Evolutionary conservation across 1,140 invertebrate species (phyloP).

Genomic region (Muscidifurax raptorellus): DNA sequence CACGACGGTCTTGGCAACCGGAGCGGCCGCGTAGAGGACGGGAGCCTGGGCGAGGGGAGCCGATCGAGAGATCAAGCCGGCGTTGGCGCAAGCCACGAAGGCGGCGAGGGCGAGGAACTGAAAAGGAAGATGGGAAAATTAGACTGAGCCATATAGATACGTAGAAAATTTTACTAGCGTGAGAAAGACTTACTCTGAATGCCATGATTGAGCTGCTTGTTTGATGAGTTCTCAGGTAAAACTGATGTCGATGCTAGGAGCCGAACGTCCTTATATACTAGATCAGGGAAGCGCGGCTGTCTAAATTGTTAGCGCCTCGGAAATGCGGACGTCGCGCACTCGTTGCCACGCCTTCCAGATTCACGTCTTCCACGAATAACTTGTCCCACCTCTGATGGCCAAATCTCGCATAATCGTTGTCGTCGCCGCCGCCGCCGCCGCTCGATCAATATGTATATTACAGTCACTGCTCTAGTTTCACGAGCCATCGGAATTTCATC

Average conservation of each 20-base stretch:
- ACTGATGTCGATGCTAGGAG: conserved; percentile 20
- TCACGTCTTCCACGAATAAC: not conserved
- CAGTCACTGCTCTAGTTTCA: not conserved
- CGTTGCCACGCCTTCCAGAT: conserved; percentile 6
- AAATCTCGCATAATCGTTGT: not conserved
- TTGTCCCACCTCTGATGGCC: not conserved
- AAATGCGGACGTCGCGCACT: not conserved
- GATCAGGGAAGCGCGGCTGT: conserved; percentile 1
- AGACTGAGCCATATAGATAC: no score
- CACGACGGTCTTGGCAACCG: conserved; percentile 37
- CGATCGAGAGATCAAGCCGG: conserved; percentile 59
- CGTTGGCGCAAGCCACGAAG: conserved; percentile 68
- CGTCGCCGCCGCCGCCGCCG: not conserved
- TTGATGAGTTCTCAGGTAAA: conserved; percentile 36
- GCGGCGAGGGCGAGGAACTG: conserved; percentile 71
- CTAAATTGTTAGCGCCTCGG: not conserved
- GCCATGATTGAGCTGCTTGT: conserved; percentile 38
- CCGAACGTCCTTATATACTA: conserved; percentile 36
- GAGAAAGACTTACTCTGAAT: conserved; percentile 54
- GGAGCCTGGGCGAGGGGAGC: conserved; percentile 53
- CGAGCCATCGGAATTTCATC: not conserved
- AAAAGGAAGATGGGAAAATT: conserved; percentile 46
- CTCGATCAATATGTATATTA: no score
- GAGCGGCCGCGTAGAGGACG: not conserved
- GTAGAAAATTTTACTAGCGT: no score